Percentiles rank a stretch among this genome's conserved stretches.
Evolutionary conservation across 2,113 vertebrate species (phyloP).

Genomic region (Hemiprocne comata): DNA sequence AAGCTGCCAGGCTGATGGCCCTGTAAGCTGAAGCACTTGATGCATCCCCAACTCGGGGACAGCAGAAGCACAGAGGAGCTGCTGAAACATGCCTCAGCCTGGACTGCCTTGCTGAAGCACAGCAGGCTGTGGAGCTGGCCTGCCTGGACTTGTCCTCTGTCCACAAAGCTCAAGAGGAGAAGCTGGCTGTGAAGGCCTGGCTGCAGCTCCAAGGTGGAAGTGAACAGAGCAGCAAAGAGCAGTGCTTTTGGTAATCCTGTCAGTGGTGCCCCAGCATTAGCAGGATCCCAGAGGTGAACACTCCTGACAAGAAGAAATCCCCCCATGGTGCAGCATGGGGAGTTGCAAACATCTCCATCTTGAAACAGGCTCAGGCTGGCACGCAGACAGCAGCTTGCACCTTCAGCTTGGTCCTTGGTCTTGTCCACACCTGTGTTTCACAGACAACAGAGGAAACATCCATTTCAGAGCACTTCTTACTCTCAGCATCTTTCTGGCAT

Average conservation of each 20-base stretch:
- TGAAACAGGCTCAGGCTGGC: background rate
- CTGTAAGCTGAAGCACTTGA: background rate
- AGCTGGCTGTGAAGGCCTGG: background rate
- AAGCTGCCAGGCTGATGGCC: slow-evolving; percentile 12
- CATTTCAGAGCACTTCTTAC: background rate
- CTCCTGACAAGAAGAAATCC: background rate
- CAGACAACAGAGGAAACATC: background rate
- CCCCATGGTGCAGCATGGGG: accelerated
- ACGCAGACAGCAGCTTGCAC: background rate
- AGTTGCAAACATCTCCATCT: background rate
- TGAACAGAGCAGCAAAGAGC: background rate
- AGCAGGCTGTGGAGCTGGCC: background rate
- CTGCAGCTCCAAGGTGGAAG: background rate
- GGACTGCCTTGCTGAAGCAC: background rate
- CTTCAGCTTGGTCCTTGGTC: background rate
- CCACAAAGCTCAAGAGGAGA: background rate
- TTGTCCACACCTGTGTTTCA: background rate
- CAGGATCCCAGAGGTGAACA: background rate
- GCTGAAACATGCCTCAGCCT: background rate
- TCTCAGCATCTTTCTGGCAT: background rate
- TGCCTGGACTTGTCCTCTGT: slow-evolving; percentile 12
- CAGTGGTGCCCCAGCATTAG: background rate
- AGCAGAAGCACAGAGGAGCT: background rate
- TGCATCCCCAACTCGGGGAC: background rate
- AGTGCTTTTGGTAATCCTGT: background rate